phyloP scores from a whole-genome alignment of 2,113 vertebrate species.

The Silurus asotus region DNA sequence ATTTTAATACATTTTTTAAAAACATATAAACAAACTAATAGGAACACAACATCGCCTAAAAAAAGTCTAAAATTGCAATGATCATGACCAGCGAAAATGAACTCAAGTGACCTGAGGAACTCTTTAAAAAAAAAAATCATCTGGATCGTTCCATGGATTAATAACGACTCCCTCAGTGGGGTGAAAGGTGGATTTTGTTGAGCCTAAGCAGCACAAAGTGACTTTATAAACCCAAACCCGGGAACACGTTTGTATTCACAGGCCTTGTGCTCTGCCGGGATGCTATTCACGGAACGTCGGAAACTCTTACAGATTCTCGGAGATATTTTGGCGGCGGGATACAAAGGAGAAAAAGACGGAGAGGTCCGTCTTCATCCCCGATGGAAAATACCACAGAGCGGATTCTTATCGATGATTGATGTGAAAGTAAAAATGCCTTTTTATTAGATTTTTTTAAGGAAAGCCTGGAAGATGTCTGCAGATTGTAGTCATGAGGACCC shows the following conservation, averaged over 20 bases:
- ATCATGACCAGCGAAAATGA: too few relatives aligned
- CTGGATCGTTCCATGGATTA: background rate
- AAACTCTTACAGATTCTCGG: conserved; percentile 38
- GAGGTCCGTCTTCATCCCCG: background rate
- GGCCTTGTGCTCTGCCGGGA: background rate
- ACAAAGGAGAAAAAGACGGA: background rate
- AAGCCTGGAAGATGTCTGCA: conserved; percentile 23
- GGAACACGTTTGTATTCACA: background rate
- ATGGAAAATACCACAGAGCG: conserved; percentile 45
- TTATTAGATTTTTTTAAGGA: conserved; percentile 36
- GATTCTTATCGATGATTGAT: conserved; percentile 19
- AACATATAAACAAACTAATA: too few relatives aligned
- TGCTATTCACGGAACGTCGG: conserved; percentile 19
- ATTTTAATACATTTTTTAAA: too few relatives aligned
- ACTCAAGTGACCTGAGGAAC: background rate
- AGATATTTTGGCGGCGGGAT: conserved; percentile 36
- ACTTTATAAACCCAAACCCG: background rate
- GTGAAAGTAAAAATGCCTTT: conserved; percentile 27
- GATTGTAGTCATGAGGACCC: background rate
- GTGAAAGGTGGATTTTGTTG: background rate
- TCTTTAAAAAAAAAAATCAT: background rate
- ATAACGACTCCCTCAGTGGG: background rate
- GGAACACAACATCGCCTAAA: too few relatives aligned
- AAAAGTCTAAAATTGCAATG: too few relatives aligned
- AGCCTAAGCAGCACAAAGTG: background rate